Percentiles rank a stretch among this genome's conserved stretches.
Conservation (phyloP, 2,113 vertebrate genomes). For the Sylvietta virens region DNA sequence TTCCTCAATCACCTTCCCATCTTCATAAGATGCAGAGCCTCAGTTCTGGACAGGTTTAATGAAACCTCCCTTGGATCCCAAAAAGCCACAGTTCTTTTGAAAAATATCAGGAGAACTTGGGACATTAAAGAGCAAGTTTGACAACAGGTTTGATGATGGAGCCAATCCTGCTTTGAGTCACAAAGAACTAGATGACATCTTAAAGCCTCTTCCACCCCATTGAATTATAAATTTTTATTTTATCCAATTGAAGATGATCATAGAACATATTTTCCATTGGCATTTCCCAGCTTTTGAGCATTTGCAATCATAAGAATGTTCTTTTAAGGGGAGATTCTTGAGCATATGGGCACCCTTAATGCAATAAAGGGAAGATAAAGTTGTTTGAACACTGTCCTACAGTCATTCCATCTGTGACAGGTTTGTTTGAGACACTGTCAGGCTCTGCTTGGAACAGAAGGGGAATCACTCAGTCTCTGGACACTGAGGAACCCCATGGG, state of each 20-base stretch:
- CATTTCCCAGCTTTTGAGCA: not conserved
- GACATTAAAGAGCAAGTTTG: not conserved
- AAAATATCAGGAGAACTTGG: not conserved
- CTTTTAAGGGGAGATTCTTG: not conserved
- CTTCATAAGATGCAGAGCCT: not conserved
- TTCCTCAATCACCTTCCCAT: not conserved
- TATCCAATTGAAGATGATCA: not conserved
- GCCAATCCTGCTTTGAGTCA: not conserved
- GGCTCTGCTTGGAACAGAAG: not conserved
- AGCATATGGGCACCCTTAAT: not conserved
- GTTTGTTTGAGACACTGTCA: not conserved
- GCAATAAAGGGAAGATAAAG: not conserved
- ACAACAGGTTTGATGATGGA: not conserved
- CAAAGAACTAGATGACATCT: not conserved
- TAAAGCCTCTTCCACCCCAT: not conserved
- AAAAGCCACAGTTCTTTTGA: not conserved
- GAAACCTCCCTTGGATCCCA: not conserved
- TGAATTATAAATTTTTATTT: not conserved
- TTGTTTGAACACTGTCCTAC: not conserved
- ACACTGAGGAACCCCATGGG: accelerated
- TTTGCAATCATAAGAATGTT: not conserved
- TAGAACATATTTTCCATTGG: not conserved
- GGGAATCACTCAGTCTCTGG: not conserved
- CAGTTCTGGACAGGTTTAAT: not conserved
- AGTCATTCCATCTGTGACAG: not conserved